Evolutionary conservation across 2,797 vertebrate genomes (phyloP).

Genomic region (Smutsia gigantea): DNA sequence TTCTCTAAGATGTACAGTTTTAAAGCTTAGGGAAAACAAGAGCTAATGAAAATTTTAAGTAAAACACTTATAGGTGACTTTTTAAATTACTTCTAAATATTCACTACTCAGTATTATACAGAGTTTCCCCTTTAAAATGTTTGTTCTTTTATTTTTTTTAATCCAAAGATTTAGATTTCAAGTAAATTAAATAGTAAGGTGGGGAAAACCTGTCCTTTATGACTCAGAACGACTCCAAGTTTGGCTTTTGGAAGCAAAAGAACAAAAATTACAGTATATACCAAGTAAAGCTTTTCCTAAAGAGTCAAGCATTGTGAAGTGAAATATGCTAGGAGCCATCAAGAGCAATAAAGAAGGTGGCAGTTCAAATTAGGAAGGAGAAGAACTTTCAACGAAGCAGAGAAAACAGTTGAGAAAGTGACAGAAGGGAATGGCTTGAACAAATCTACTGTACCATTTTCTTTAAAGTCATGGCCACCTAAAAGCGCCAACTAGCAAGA

Average conservation of each 20-base stretch:
- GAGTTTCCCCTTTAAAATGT: not conserved
- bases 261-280: not conserved
- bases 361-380: not conserved
- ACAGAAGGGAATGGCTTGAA: not conserved
- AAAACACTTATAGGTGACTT: not conserved
- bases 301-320: not conserved
- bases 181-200: not conserved
- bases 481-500: not conserved
- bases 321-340: not conserved
- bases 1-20: not conserved
- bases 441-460: not conserved
- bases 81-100: not conserved
- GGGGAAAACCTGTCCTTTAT: not conserved
- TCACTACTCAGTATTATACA: not conserved
- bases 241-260: not conserved
- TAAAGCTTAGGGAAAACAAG: not conserved
- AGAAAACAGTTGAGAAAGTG: not conserved
- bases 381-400: not conserved
- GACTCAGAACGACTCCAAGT: not conserved
- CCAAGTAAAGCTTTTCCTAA: not conserved
- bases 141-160: not conserved
- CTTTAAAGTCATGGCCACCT: not conserved
- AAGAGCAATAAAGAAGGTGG: not conserved
- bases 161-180: slow-evolving; percentile 2
- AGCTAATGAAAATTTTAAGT: not conserved